Conservation (phyloP, 1,140 invertebrate genomes). For the Tetramorium parvispinum region DNA sequence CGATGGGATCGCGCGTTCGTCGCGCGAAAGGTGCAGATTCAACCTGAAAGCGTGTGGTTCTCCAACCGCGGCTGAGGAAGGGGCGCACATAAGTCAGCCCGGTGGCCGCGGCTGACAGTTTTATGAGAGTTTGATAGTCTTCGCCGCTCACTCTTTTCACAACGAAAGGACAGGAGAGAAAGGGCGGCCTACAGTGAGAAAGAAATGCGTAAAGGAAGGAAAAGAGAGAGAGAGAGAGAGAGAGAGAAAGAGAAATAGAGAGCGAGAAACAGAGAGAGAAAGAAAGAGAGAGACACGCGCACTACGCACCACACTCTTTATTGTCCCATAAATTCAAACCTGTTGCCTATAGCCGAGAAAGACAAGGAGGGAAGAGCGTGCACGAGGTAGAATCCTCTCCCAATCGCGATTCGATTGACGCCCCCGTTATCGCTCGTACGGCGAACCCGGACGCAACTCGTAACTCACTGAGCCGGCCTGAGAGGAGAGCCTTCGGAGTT, state of each 20-base stretch:
- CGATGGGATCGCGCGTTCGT: constrained; percentile 42
- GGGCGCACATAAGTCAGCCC: constrained; percentile 84
- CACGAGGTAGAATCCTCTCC: constrained; percentile 72
- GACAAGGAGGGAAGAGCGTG: constrained; percentile 70
- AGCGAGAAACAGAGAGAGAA: constrained; percentile 64
- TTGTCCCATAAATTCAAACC: constrained; percentile 86
- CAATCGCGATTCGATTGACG: constrained; percentile 77
- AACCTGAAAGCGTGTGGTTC: constrained; percentile 22
- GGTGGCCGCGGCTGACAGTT: constrained; percentile 85
- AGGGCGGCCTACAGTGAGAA: constrained; percentile 56
- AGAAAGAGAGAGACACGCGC: constrained; percentile 78
- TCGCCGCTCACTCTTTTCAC: constrained; percentile 67
- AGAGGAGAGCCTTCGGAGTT: constrained; percentile 73
- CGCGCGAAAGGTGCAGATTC: constrained; percentile 25
- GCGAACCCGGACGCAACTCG: constrained; percentile 81
- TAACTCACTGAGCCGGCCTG: constrained; percentile 79
- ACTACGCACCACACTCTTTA: constrained; percentile 84
- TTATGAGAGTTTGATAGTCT: constrained; percentile 86
- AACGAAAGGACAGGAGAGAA: constrained; percentile 70
- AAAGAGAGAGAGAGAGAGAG: constrained; percentile 66
- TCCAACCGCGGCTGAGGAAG: constrained; percentile 56
- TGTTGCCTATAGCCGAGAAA: constrained; percentile 81
- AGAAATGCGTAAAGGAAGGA: constrained; percentile 53
- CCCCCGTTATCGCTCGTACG: constrained; percentile 77
- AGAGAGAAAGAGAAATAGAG: constrained; percentile 60